Conservation (phyloP, 2,888 invertebrate genomes). For the Embidobia sp. region DNA sequence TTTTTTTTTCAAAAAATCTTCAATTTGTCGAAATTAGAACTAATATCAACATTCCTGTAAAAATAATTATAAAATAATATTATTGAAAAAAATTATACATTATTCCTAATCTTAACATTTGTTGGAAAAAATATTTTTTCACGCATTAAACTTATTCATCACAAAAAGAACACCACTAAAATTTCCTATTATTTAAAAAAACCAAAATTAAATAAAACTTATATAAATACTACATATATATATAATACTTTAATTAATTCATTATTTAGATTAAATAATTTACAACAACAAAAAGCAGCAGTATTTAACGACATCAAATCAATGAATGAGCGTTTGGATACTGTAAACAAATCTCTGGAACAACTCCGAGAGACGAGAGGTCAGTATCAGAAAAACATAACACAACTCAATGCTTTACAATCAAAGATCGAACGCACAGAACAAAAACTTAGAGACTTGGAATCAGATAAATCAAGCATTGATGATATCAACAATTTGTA, state of each 20-base stretch:
- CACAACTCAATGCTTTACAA: slow-evolving; percentile 70
- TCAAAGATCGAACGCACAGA: slow-evolving; percentile 71
- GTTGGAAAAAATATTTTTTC: too few species aligned
- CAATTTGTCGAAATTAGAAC: too few species aligned
- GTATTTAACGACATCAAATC: slow-evolving; percentile 72
- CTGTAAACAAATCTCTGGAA: slow-evolving; percentile 69
- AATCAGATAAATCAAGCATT: slow-evolving; percentile 74
- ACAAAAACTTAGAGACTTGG: slow-evolving; percentile 72
- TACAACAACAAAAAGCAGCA: slow-evolving; percentile 57
- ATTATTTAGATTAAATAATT: slow-evolving; percentile 73
- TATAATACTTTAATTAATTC: neutral
- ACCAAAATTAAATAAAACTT: neutral
- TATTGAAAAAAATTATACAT: too few species aligned
- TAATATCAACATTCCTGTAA: too few species aligned
- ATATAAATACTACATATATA: neutral
- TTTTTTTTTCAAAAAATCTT: too few species aligned
- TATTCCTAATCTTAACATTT: too few species aligned
- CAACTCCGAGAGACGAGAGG: slow-evolving; percentile 65
- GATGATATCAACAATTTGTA: slow-evolving; percentile 72
- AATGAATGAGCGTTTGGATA: slow-evolving; percentile 70
- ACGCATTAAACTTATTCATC: too few species aligned
- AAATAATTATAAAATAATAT: too few species aligned
- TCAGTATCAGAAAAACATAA: slow-evolving; percentile 67
- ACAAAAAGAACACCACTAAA: too few species aligned
- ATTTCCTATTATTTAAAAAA: too few species aligned